phyloP scores from a whole-genome alignment of 2,888 invertebrate species.

The Nycteola revayana region DNA sequence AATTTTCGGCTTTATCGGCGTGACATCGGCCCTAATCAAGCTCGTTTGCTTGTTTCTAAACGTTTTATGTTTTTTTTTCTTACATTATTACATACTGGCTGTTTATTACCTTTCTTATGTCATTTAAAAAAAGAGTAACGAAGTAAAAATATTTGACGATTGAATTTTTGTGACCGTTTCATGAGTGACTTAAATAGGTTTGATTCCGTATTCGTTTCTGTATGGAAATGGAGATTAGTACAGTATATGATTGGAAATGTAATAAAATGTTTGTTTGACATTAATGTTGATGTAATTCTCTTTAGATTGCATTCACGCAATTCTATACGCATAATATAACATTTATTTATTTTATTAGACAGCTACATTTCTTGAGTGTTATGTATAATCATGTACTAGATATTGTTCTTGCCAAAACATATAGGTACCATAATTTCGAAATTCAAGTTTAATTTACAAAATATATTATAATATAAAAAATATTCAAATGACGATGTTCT shows the following conservation, averaged over 20 bases:
- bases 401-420: too few species aligned
- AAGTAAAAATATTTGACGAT: conserved; percentile 53
- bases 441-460: too few species aligned
- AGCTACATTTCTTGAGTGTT: too few species aligned
- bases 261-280: conserved; percentile 27
- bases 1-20: conserved; percentile 81
- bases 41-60: conserved; percentile 58
- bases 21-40: conserved; percentile 78
- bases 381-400: too few species aligned
- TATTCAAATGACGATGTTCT: too few species aligned
- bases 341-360: too few species aligned
- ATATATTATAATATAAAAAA: too few species aligned
- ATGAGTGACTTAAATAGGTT: too few species aligned
- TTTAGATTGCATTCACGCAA: conserved; percentile 19
- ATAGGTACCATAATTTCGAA: too few species aligned
- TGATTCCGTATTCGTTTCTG: conserved; percentile 4
- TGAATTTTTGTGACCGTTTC: conserved; percentile 55
- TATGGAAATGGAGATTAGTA: conserved; percentile 20
- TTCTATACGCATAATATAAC: conserved; percentile 7
- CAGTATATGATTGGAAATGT: too few species aligned
- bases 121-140: conserved; percentile 47
- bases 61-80: conserved; percentile 43
- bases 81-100: conserved; percentile 52
- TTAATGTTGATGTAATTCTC: conserved; percentile 22
- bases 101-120: conserved; percentile 71